A percentile compares a stretch with the other conserved stretches of the same genome.
These are phyloP conservation scores for Lingula anatina DNA, from an alignment of 2,888 invertebrate species.

Conservation along the genomic window DNA sequence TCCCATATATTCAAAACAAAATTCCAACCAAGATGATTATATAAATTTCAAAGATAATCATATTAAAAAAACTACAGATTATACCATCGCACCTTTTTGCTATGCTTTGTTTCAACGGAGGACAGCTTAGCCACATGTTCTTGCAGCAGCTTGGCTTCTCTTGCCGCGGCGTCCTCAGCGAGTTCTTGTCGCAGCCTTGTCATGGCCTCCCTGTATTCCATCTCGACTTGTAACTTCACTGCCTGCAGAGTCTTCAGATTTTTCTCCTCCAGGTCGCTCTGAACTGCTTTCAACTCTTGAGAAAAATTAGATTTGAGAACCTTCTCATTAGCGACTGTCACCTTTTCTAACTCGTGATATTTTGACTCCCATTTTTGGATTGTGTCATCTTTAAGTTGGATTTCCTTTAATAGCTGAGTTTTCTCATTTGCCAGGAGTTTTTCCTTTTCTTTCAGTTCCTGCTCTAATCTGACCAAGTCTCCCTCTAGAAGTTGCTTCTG, in stretches of 20 bases:
- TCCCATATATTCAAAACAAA: too few species aligned
- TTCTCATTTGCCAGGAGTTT: conserved; percentile 30
- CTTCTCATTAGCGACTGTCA: not conserved
- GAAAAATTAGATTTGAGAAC: not conserved
- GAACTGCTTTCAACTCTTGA: not conserved
- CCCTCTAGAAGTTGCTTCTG: conserved; percentile 36
- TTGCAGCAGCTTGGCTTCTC: too few species aligned
- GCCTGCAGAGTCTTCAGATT: conserved; percentile 7
- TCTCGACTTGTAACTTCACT: conserved; percentile 11
- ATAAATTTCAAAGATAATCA: too few species aligned
- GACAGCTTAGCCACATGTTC: too few species aligned
- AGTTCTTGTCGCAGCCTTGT: too few species aligned
- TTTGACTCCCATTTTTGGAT: not conserved
- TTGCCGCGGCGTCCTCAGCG: too few species aligned
- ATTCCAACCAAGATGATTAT: too few species aligned
- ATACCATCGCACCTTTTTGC: too few species aligned
- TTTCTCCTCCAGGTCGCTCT: not conserved
- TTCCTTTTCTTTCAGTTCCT: conserved; percentile 30
- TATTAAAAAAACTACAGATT: too few species aligned
- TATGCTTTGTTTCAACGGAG: too few species aligned
- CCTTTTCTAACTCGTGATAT: not conserved
- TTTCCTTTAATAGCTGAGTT: conserved; percentile 21
- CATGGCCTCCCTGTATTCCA: too few species aligned
- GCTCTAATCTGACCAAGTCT: conserved; percentile 32
- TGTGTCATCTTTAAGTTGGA: conserved; percentile 12